phyloP scores from a whole-genome alignment of 2,113 vertebrate genomes.

The Podocnemis expansa region DNA sequence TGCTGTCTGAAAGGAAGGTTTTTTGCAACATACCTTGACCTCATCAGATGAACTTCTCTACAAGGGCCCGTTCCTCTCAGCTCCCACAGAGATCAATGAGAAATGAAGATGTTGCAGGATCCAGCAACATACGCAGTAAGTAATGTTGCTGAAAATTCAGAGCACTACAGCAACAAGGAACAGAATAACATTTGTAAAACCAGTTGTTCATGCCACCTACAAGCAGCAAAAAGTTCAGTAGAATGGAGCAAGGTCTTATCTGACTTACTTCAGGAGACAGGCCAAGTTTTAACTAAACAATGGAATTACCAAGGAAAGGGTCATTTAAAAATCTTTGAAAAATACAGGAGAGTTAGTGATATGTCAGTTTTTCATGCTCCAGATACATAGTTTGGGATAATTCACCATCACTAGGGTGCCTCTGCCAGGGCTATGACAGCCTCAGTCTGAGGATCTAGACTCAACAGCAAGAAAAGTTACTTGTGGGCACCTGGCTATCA shows the following conservation, averaged over 20 bases:
- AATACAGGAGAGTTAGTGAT: background rate
- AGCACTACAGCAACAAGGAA: background rate
- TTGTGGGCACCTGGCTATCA: background rate
- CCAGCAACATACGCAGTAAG: background rate
- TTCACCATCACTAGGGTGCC: rapidly evolving
- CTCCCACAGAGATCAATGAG: background rate
- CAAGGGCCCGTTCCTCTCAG: background rate
- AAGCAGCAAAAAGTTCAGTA: background rate
- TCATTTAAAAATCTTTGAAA: background rate
- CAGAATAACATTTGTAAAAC: background rate
- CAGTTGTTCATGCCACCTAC: background rate
- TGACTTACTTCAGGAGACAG: background rate
- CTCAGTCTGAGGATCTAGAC: background rate
- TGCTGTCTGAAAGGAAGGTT: background rate
- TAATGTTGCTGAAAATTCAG: background rate
- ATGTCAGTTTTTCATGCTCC: background rate
- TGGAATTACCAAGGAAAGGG: background rate
- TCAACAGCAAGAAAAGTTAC: background rate
- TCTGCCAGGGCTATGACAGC: background rate
- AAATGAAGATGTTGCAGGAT: background rate
- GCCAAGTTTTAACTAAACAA: background rate
- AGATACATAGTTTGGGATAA: background rate
- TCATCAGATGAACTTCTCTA: background rate
- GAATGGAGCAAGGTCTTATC: background rate
- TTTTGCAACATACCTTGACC: background rate